Base-by-base conservation (phyloP, 2,888 invertebrate genomes). In the Dryadula phaetusa region DNA sequence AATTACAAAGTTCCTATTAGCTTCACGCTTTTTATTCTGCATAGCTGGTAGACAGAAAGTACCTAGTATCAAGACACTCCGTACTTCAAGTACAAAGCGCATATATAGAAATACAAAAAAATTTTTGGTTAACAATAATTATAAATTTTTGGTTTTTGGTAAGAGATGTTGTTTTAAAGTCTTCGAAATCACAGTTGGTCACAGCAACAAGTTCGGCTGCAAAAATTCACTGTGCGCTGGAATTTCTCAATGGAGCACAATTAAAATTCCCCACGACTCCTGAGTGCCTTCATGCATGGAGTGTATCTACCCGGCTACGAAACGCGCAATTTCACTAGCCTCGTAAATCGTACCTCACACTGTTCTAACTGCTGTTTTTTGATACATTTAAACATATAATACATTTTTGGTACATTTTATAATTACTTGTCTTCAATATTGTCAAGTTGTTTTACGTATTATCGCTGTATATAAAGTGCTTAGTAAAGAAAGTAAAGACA, bases 201-300 rank as follows among this genome's bases (percentile, higher is more conserved):
- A 67, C 69, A 74, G 87, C 88, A 89, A 89, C 87, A 90, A 85
- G 88, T 90, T 77, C 74, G 72, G 73, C 77, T 79, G 87, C 87
- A 87, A 88, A 87, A 87, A 88, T 85, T 84, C 82, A 80, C 79
- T 70, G 76, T 72, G 78, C 78, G 73, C 79, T 80, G 81, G 81
- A 83, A 85, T 86, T 82, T 86, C 87, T 90, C 86, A 90, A 89
- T 88, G 88, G 86, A 82, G 78, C 77, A 88, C 89, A 90, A 91
- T 92, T 91, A 92, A 90, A 82, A 91, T 90, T 92, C 90, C 82
- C 76, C 75, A 76, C 84, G 83, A 79, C 81, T 81, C 78, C 72
- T 70, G 76, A 79, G 82, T 78, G 82, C 80, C 82, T 77, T 75
- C 83, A 82, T 84, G 84, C 85, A 85, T 87, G 82, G 76, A 79